phyloP scores from a whole-genome alignment of 2,797 vertebrate species.

The Sciaenops ocellatus region DNA sequence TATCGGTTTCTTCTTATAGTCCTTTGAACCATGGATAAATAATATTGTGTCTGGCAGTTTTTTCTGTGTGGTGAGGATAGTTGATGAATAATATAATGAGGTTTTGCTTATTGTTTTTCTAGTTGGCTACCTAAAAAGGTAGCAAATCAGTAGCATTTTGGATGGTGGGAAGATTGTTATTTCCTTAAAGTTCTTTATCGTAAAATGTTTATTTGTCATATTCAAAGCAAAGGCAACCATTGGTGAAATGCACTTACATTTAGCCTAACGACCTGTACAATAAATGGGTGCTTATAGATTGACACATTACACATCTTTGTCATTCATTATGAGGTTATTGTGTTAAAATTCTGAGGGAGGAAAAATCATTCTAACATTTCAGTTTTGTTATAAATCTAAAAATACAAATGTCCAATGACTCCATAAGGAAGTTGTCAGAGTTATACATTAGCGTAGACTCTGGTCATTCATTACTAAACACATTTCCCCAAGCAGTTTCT shows the following conservation, averaged over 20 bases:
- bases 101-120: neutral
- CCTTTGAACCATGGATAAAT: constrained; percentile 1
- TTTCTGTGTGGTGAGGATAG: constrained; percentile 11
- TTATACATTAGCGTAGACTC: constrained; percentile 38
- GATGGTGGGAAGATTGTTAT: neutral
- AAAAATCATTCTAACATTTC: neutral
- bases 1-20: constrained; percentile 2
- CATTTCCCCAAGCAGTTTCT: constrained; percentile 41
- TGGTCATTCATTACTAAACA: constrained; percentile 42
- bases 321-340: neutral
- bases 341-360: neutral
- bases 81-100: neutral
- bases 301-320: neutral
- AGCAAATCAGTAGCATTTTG: neutral
- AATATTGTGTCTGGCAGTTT: constrained; percentile 14
- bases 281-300: neutral
- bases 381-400: constrained; percentile 27
- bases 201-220: neutral
- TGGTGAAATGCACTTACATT: neutral
- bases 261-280: constrained; percentile 5
- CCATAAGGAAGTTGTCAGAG: constrained; percentile 49
- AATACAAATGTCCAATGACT: constrained; percentile 32
- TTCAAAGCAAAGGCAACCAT: constrained; percentile 3
- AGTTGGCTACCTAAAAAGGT: neutral
- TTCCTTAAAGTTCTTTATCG: neutral